Evolutionary conservation across 2,113 vertebrate genomes (phyloP), one percentile per base, ranked within the genome.

Genomic region (Carassius carassius): DNA sequence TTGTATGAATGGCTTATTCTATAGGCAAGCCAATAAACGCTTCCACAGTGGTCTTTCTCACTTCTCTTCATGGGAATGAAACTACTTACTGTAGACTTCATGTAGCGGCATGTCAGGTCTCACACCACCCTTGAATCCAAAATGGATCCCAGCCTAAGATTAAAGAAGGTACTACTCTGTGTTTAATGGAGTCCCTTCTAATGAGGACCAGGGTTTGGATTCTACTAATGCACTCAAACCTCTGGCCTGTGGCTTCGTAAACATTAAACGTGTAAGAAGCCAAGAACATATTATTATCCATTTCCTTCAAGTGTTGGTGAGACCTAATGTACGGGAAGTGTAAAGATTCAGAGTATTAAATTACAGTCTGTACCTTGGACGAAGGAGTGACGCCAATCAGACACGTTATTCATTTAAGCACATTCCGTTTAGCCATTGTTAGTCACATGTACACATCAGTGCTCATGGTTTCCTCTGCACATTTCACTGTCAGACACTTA

Each of bases 101-200:
- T 13, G 21, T 25, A 63, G 78, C 90, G 87, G 88, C 29, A 60
- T 88, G 87, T 91, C 87, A 92, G 87, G 88, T 89, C 89, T 89
- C 89, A 86, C 86, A 86, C 88, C 90, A 92, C 90, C 78, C 13
- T 78, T 91, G 85, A 91, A 51, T 41, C 51, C 69, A 91, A 92
- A 87, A 89, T 70, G 86, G 89, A 92, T 93, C 91, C 92, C 92
- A 93, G 86, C 92, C 94, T 94, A 94, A 95, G 93, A 94, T 95
- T 60, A 93, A 92, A 95, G 94, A 95, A 74, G 94, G 92, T 92
- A 94, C 90, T 21, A n/a, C 35, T 37, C 67, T 92, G 92, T 92
- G 89, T 90, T 92, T 89, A 87, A 78, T 90, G 14, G 62, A 19
- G 21, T 65, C 44, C 82, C 60, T 63, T 75, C 25, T 32, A 60